Evolutionary conservation across 1,140 invertebrate species (phyloP), one percentile per base, ranked within the genome.

Genomic region (Trichonephila clavipes): DNA sequence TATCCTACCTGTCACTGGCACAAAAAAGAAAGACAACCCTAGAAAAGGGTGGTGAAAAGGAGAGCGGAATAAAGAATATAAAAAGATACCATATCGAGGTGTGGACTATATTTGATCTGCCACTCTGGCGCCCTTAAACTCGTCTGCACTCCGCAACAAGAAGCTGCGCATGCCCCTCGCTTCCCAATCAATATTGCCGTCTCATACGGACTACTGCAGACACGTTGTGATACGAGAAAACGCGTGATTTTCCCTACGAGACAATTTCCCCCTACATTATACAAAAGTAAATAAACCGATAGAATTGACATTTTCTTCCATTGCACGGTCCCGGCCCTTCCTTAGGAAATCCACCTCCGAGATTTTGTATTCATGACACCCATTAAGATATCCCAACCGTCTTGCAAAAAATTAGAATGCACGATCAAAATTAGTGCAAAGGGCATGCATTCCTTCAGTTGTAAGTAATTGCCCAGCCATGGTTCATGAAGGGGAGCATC

Each of bases 151-250:
- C 90, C 81, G 90, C 90, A 92, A 87, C 90, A 34, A 62, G 28
- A 69, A 24, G 51, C 62, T 86, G 64, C 82, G 90, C 90, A 69
- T 72, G 83, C 83, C 7, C 83, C 2, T 61, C 12, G n/a, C 18
- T 24, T 10, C 64, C 34, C 90, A 87, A 92, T 92, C 90, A 87
- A 92, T 92, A 92, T 92, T 92, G 90, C 90, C 90, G 90, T 92
- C 90, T 92, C 90, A 69, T 16, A 51, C 82, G 59, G 62, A 87
- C 61, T 34, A 92, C 90, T 87, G 90, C 90, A 92, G 90, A 92
- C 90, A 92, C 90, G 90, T 92, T 92, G 82, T 44, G 62, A 51
- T 69, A 18, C 90, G 90, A 86, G 83, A 87, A 92, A 72, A 69
- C 61, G 90, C 90, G 90, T 92, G 90, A 92, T 92, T 87, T 77